A percentile compares a stretch with the other conserved stretches of the same genome.
Evolutionary conservation across 2,113 vertebrate genomes (phyloP).

Genomic region (Lagopus muta): DNA sequence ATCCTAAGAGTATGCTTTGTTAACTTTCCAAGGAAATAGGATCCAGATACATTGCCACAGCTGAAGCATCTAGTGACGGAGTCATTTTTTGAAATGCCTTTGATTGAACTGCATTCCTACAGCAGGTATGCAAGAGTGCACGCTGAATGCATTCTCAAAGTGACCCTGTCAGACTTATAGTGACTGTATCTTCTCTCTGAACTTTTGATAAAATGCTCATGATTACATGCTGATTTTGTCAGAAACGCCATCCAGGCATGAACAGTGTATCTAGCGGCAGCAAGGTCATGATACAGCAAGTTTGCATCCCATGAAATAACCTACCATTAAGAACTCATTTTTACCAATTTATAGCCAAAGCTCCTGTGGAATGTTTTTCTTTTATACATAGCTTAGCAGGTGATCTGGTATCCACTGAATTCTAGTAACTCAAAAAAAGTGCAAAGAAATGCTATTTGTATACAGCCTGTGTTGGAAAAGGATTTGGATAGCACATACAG

Average conservation of each 20-base stretch:
- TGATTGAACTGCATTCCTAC: conserved; percentile 22
- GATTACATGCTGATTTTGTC: conserved; percentile 71
- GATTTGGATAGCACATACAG: accelerated
- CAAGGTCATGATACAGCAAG: conserved; percentile 52
- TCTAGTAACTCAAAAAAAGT: not conserved
- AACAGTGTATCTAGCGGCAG: conserved; percentile 42
- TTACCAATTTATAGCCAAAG: conserved; percentile 46
- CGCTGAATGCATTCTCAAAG: conserved; percentile 61
- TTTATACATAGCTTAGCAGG: not conserved
- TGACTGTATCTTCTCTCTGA: conserved; percentile 51
- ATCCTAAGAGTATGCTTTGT: conserved; percentile 42
- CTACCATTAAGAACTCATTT: conserved; percentile 29
- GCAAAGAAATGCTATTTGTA: not conserved
- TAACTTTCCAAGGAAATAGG: conserved; percentile 56
- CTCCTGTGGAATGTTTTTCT: not conserved
- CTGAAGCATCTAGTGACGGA: not conserved
- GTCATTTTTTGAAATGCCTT: conserved; percentile 29
- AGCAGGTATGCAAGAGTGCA: conserved; percentile 39
- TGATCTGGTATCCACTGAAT: not conserved
- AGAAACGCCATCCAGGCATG: conserved; percentile 69
- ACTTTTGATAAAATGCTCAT: conserved; percentile 68
- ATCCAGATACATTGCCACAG: conserved; percentile 20
- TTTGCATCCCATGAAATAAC: conserved; percentile 33
- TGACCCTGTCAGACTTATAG: conserved; percentile 48
- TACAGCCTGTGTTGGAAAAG: not conserved